A percentile compares a stretch with the other conserved stretches of the same genome.
These are phyloP conservation scores for Scaptomyza caliginosa DNA, from an alignment of 2,888 invertebrate genomes.

Conservation along the genomic window DNA sequence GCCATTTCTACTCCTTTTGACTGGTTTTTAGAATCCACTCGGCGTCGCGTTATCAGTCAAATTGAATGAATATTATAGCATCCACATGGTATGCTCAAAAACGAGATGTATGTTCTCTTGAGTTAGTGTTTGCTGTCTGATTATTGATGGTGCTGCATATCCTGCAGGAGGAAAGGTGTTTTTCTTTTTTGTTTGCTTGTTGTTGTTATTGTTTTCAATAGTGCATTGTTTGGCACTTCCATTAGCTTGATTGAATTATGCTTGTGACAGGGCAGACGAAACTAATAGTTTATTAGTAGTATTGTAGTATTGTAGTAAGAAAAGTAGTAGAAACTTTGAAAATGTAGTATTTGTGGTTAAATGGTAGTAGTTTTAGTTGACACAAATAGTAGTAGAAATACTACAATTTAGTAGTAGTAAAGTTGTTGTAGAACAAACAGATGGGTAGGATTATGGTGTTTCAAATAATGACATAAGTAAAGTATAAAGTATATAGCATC, in stretches of 20 bases:
- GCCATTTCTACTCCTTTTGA: conserved; percentile 2
- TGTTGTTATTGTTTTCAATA: too few species aligned
- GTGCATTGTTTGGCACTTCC: conserved; percentile 2
- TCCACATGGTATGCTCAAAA: conserved; percentile 8
- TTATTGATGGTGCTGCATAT: conserved; percentile 14
- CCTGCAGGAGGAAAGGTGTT: not conserved
- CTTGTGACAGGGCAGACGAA: not conserved
- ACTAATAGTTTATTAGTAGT: not conserved
- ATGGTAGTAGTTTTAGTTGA: too few species aligned
- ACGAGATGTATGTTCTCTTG: conserved; percentile 10
- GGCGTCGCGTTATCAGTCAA: not conserved
- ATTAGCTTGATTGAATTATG: conserved; percentile 14
- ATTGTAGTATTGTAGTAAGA: not conserved
- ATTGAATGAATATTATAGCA: conserved; percentile 16
- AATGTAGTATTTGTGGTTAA: too few species aligned
- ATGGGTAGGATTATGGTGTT: too few species aligned
- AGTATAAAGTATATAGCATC: too few species aligned
- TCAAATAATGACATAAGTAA: too few species aligned
- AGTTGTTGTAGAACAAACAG: too few species aligned
- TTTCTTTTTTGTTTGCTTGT: not conserved
- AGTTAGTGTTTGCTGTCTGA: conserved; percentile 1
- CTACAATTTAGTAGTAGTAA: not conserved
- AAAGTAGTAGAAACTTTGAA: not conserved
- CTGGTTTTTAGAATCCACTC: not conserved
- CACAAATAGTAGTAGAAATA: not conserved